phyloP scores from a whole-genome alignment of 2,888 invertebrate species.

The Amphipyra tragopoginis region DNA sequence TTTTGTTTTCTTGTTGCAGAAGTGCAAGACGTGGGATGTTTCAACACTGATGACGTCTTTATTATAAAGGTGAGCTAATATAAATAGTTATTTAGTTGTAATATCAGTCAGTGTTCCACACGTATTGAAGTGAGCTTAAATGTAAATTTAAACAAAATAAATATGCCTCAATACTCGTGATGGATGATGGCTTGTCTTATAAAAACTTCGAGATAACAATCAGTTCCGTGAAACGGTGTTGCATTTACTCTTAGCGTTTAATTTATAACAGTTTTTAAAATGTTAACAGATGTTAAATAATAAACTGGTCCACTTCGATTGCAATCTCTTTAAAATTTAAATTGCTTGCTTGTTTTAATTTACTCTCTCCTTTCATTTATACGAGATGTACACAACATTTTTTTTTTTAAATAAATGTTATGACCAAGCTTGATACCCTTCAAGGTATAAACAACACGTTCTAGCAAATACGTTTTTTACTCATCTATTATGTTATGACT shows the following conservation, averaged over 20 bases:
- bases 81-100: slow-evolving; percentile 22
- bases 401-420: background rate
- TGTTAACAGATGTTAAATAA: slow-evolving; percentile 55
- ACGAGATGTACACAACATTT: background rate
- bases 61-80: slow-evolving; percentile 73
- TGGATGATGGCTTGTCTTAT: slow-evolving; percentile 56
- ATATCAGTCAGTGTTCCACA: slow-evolving; percentile 16
- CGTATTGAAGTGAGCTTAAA: slow-evolving; percentile 7
- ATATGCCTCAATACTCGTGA: slow-evolving; percentile 46
- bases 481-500: slow-evolving; percentile 26
- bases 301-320: slow-evolving; percentile 54
- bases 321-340: slow-evolving; percentile 48
- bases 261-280: slow-evolving; percentile 52
- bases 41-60: slow-evolving; percentile 73
- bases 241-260: slow-evolving; percentile 52
- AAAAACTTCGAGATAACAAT: slow-evolving; percentile 63
- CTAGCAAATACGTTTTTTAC: background rate
- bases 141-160: slow-evolving; percentile 30
- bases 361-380: slow-evolving; percentile 38
- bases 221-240: slow-evolving; percentile 60
- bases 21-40: slow-evolving; percentile 86
- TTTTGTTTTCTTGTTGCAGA: slow-evolving; percentile 77
- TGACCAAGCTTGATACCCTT: background rate
- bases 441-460: no score
- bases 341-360: slow-evolving; percentile 41